phyloP scores from a whole-genome alignment of 2,888 invertebrate species.

The Cantharis lateralis region DNA sequence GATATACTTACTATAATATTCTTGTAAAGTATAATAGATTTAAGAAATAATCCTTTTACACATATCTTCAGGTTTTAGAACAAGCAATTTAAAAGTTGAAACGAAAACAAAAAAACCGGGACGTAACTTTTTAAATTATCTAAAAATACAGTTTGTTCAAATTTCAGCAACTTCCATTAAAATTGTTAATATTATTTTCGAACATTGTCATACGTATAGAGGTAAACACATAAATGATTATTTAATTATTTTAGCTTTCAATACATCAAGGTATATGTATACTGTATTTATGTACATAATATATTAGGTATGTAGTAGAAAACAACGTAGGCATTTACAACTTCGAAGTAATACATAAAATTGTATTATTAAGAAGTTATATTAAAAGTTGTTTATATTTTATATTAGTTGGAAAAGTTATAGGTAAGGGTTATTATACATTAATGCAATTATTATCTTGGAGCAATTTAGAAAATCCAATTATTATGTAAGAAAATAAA shows the following conservation, averaged over 20 bases:
- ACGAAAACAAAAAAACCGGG: too few species aligned
- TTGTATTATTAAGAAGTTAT: background rate
- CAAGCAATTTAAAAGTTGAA: too few species aligned
- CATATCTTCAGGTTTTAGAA: too few species aligned
- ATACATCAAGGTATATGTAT: too few species aligned
- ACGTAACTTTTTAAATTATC: background rate
- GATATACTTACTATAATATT: too few species aligned
- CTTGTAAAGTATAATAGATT: too few species aligned
- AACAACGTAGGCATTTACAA: background rate
- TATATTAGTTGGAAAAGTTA: background rate
- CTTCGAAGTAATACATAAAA: background rate
- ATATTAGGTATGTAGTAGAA: too few species aligned
- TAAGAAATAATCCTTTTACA: too few species aligned
- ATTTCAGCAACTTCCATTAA: background rate
- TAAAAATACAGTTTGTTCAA: background rate
- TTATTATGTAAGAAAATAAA: background rate
- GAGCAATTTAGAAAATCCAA: background rate
- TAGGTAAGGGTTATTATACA: background rate
- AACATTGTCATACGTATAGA: background rate
- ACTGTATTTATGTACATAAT: too few species aligned
- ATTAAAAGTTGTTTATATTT: background rate
- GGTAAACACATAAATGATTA: background rate
- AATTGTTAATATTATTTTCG: background rate
- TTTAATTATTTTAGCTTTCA: background rate
- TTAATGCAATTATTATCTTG: background rate